These are phyloP conservation scores for Ploceus nigricollis DNA, from an alignment of 2,113 vertebrate genomes.

Conservation along the genomic window DNA sequence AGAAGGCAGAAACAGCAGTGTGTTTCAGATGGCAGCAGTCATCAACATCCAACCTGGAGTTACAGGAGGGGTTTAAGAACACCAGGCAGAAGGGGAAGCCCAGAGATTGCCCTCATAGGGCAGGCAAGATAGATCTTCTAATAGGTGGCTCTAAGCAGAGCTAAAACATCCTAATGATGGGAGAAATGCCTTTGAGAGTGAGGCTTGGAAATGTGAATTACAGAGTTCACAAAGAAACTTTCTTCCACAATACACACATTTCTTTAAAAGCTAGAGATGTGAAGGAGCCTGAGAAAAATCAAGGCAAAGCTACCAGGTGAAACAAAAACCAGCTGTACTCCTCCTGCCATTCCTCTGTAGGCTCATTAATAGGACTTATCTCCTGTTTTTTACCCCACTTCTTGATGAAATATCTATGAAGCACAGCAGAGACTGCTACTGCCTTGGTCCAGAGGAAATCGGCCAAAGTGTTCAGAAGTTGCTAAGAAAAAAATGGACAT, in stretches of 20 bases:
- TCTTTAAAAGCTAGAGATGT: neutral
- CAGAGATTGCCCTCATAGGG: neutral
- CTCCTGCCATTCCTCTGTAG: neutral
- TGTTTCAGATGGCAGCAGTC: neutral
- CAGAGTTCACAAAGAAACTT: neutral
- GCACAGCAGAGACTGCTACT: neutral
- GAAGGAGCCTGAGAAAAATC: neutral
- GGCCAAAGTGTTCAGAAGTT: neutral
- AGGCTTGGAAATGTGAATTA: neutral
- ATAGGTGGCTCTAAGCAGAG: neutral
- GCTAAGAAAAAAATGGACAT: neutral
- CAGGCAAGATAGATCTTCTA: neutral
- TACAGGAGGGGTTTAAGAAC: neutral
- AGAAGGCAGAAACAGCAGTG: neutral
- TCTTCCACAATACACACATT: neutral
- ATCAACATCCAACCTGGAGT: neutral
- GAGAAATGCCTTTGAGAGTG: neutral
- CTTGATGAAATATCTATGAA: neutral
- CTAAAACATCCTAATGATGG: neutral
- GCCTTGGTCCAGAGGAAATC: neutral
- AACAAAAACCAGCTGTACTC: neutral
- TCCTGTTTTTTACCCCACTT: neutral
- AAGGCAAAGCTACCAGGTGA: neutral
- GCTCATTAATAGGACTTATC: neutral
- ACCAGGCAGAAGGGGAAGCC: neutral